phyloP scores from a whole-genome alignment of 2,113 vertebrate genomes.

The Triplophysa rosa region DNA sequence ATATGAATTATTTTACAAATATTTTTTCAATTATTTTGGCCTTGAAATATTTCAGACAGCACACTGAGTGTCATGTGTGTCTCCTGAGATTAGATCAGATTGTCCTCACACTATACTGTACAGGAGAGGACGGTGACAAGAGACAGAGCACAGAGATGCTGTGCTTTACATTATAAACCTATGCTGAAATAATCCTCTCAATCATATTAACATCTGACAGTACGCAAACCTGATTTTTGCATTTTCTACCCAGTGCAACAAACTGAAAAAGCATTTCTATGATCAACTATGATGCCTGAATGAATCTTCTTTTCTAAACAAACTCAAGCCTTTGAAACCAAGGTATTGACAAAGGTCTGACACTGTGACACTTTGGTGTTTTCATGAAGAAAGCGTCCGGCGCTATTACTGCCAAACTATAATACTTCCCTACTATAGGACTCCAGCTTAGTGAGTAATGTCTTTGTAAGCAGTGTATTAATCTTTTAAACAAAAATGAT shows the following conservation, averaged over 20 bases:
- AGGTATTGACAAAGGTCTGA: not conserved
- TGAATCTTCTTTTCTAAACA: conserved; percentile 19
- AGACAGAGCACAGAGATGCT: conserved; percentile 25
- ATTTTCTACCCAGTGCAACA: not conserved
- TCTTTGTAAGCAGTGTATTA: conserved; percentile 37
- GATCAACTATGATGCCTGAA: not conserved
- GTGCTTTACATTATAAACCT: not conserved
- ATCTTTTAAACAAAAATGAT: conserved; percentile 43
- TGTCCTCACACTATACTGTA: conserved; percentile 11
- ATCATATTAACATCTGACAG: not conserved
- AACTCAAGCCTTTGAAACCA: conserved; percentile 9
- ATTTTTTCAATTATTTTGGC: not conserved
- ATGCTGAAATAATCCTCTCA: not conserved
- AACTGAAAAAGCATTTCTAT: not conserved
- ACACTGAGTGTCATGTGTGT: not conserved
- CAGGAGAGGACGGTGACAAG: conserved; percentile 3
- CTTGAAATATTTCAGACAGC: conserved; percentile 1
- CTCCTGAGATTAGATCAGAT: not conserved
- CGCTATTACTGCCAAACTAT: conserved; percentile 2
- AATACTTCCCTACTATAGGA: not conserved
- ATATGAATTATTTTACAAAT: not conserved
- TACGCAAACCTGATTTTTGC: not conserved
- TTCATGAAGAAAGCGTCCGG: not conserved
- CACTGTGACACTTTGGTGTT: not conserved
- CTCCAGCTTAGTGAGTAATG: not conserved